Conservation (phyloP, 64 coral and sea anemone species). For the Actinia equina region DNA sequence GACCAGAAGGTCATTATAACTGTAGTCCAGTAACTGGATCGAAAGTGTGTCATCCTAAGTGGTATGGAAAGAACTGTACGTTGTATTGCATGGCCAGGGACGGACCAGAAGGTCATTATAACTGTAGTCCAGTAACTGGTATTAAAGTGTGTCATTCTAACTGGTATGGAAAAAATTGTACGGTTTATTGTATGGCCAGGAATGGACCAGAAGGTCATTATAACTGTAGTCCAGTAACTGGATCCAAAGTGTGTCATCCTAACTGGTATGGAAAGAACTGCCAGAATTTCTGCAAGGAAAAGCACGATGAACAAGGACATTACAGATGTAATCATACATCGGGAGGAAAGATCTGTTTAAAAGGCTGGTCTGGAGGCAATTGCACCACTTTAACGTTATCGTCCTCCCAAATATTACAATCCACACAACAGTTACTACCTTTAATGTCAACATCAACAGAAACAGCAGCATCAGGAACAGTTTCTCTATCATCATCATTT, state of each 20-base stretch:
- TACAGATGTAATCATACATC: constrained; percentile 52
- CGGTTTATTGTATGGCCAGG: too few relatives aligned
- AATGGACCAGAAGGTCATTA: constrained; percentile 13
- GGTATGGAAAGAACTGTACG: too few relatives aligned
- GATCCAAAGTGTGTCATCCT: constrained; percentile 35
- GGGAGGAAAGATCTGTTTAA: constrained; percentile 46
- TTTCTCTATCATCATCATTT: neutral
- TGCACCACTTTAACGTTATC: neutral
- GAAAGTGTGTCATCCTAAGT: too few relatives aligned
- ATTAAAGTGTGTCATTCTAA: too few relatives aligned
- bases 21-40: too few relatives aligned
- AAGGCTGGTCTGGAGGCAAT: constrained; percentile 45
- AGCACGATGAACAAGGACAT: constrained; percentile 25
- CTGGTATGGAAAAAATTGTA: too few relatives aligned
- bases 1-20: too few relatives aligned
- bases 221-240: constrained; percentile 18
- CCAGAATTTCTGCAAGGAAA: constrained; percentile 17
- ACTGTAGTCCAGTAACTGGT: too few relatives aligned
- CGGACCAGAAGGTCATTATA: too few relatives aligned
- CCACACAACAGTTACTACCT: neutral
- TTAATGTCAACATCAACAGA: neutral
- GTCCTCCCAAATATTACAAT: neutral
- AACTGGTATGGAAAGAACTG: constrained; percentile 73
- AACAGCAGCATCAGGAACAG: neutral
- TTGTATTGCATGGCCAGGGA: too few relatives aligned